Percentiles rank a stretch among this genome's conserved stretches.
Conservation (phyloP, 1,140 invertebrate species). For the Drosophila equinoxialis region DNA sequence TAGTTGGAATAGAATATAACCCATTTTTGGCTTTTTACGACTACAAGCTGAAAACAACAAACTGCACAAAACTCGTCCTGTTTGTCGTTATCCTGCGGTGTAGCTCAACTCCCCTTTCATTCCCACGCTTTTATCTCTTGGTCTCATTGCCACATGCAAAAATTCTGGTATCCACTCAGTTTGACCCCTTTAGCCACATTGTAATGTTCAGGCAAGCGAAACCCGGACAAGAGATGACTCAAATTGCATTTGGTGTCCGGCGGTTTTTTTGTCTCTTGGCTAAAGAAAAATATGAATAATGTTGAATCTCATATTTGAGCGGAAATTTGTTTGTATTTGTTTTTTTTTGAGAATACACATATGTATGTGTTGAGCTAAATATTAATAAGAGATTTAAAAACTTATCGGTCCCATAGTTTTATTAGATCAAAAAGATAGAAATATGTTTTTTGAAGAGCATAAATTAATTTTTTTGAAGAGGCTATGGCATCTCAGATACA, state of each 20-base stretch:
- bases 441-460: too few species aligned
- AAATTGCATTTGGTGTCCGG: constrained; percentile 75
- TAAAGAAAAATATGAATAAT: constrained; percentile 12
- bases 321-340: background rate
- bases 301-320: background rate
- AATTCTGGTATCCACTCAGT: constrained; percentile 39
- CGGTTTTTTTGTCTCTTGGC: constrained; percentile 19
- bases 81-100: constrained; percentile 31
- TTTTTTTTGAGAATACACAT: background rate
- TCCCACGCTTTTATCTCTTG: background rate
- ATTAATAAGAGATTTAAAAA: too few species aligned
- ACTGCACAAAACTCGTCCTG: constrained; percentile 18
- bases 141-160: constrained; percentile 60
- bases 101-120: background rate
- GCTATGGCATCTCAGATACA: too few species aligned
- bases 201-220: constrained; percentile 67
- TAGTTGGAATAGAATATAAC: constrained; percentile 68
- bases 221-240: constrained; percentile 72
- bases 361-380: too few species aligned
- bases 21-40: constrained; percentile 77
- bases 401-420: too few species aligned
- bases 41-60: constrained; percentile 60
- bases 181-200: constrained; percentile 33
- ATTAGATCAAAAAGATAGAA: too few species aligned
- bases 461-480: too few species aligned